A percentile compares a stretch with the other conserved stretches of the same genome.
Conservation (phyloP, 2,113 vertebrate species). For the Lucifuga dentata region DNA sequence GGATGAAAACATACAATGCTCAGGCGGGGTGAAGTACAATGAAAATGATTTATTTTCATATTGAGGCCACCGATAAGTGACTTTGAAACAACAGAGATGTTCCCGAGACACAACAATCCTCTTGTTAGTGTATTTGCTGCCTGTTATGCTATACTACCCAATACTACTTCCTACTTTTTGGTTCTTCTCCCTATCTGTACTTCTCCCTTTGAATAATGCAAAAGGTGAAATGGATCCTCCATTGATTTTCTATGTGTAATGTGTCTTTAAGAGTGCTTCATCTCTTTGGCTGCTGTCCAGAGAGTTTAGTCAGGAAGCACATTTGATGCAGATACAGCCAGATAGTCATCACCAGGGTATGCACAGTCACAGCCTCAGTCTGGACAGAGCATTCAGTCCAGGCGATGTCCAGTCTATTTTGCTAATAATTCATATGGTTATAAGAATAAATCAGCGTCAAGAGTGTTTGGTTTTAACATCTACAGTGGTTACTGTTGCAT, state of each 20-base stretch:
- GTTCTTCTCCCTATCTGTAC: background rate
- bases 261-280: constrained; percentile 39
- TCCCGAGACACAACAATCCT: too few relatives aligned
- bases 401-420: constrained; percentile 45
- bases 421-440: constrained; percentile 32
- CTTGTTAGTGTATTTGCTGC: too few relatives aligned
- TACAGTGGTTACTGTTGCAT: too few relatives aligned
- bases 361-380: constrained; percentile 27
- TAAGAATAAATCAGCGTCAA: constrained; percentile 3
- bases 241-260: background rate
- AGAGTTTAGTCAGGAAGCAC: constrained; percentile 53
- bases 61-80: constrained; percentile 20
- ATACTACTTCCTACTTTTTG: background rate
- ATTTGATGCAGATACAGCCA: constrained; percentile 49
- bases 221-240: background rate
- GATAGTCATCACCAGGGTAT: constrained; percentile 46
- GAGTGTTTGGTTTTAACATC: too few relatives aligned
- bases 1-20: constrained; percentile 16
- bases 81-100: background rate
- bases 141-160: background rate
- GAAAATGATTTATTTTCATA: constrained; percentile 17
- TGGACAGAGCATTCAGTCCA: background rate
- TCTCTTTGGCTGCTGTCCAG: constrained; percentile 41
- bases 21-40: constrained; percentile 18
- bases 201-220: constrained; percentile 3